These are phyloP conservation scores for Nephotettix cincticeps DNA, from an alignment of 1,140 invertebrate species.

Conservation along the genomic window DNA sequence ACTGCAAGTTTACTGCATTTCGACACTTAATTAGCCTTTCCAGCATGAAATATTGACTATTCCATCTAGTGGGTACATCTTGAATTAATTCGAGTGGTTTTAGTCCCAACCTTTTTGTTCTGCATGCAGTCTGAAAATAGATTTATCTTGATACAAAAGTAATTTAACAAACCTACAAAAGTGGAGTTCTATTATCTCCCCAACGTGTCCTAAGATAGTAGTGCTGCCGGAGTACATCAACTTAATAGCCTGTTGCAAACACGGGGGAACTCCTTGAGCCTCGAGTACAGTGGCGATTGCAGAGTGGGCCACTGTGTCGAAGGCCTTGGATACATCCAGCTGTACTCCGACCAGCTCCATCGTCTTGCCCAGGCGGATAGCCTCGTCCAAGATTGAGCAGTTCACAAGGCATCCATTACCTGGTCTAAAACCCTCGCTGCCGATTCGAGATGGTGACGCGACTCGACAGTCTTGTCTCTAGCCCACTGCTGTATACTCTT, in stretches of 20 bases:
- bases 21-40: too few relatives aligned
- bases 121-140: too few relatives aligned
- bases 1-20: too few relatives aligned
- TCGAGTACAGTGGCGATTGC: conserved; percentile 25
- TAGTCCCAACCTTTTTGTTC: too few relatives aligned
- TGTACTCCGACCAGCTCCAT: conserved; percentile 13
- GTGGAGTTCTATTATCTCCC: too few relatives aligned
- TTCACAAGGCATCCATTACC: conserved; percentile 35
- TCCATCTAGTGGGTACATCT: too few relatives aligned
- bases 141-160: too few relatives aligned
- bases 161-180: too few relatives aligned
- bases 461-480: conserved; percentile 16
- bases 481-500: conserved; percentile 22
- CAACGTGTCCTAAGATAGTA: too few relatives aligned
- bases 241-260: neutral
- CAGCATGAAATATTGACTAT: too few relatives aligned
- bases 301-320: conserved; percentile 46
- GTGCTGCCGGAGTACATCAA: neutral
- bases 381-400: conserved; percentile 15
- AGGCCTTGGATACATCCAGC: conserved; percentile 33
- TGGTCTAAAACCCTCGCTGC: conserved; percentile 37
- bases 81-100: too few relatives aligned
- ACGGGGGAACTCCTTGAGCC: neutral
- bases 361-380: conserved; percentile 15
- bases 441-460: neutral